Percentiles rank a stretch among this genome's conserved stretches.
These are phyloP conservation scores for Andricus grossulariae DNA, from an alignment of 1,140 invertebrate species.

Conservation along the genomic window DNA sequence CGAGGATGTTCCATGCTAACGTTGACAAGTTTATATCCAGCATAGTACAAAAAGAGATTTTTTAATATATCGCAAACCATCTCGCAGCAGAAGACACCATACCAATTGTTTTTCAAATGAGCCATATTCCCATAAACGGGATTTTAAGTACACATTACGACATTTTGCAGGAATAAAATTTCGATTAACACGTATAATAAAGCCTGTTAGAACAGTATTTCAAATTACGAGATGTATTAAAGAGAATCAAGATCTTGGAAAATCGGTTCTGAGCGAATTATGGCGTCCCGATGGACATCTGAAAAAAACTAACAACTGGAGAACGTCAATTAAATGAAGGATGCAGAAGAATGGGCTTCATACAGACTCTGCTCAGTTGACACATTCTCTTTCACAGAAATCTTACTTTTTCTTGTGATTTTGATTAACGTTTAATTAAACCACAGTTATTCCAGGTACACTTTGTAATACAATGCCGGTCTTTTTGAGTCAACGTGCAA, in stretches of 20 bases:
- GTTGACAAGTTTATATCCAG: no score
- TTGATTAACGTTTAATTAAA: not conserved
- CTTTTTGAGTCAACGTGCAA: no score
- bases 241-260: not conserved
- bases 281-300: slow-evolving; percentile 7
- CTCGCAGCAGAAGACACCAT: no score
- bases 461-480: no score
- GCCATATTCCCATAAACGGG: no score
- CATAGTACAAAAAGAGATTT: no score
- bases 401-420: not conserved
- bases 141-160: not conserved
- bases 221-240: slow-evolving; percentile 3
- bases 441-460: not conserved
- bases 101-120: no score
- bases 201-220: slow-evolving; percentile 4
- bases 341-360: not conserved
- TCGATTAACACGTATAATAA: slow-evolving; percentile 28
- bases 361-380: not conserved
- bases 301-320: slow-evolving; percentile 5
- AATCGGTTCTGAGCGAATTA: slow-evolving; percentile 9
- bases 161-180: slow-evolving; percentile 21
- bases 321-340: slow-evolving; percentile 16
- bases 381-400: not conserved
- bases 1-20: no score
- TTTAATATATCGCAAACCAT: no score